phyloP scores from a whole-genome alignment of 2,113 vertebrate genomes.

The Oreochromis spilurus region DNA sequence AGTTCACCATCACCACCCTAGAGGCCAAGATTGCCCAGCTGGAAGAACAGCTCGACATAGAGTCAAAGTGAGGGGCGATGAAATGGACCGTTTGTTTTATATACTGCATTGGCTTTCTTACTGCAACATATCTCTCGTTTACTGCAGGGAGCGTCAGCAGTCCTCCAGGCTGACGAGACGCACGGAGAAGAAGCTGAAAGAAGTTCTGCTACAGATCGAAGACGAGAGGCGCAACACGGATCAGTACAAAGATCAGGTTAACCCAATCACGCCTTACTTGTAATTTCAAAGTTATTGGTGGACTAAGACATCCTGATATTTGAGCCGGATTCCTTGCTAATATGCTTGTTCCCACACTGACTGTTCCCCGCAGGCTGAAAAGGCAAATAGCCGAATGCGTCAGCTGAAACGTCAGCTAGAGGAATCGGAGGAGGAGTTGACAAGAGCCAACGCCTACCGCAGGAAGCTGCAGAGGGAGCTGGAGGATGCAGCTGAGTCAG shows the following conservation, averaged over 20 bases:
- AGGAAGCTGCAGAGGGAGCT: constrained; percentile 84
- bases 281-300: not conserved
- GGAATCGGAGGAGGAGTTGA: constrained; percentile 83
- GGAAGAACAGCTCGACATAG: constrained; percentile 89
- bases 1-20: constrained; percentile 78
- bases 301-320: not conserved
- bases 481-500: constrained; percentile 79
- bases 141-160: constrained; percentile 84
- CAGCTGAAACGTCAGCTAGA: constrained; percentile 87
- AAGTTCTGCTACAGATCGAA: constrained; percentile 88
- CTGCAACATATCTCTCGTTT: not conserved
- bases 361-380: constrained; percentile 71
- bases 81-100: not conserved
- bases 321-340: not conserved
- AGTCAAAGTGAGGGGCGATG: constrained; percentile 79
- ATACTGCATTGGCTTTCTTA: not conserved
- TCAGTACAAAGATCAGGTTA: constrained; percentile 90
- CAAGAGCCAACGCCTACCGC: constrained; percentile 76
- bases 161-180: constrained; percentile 82
- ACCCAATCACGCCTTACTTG: not conserved
- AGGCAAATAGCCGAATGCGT: constrained; percentile 76
- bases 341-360: not conserved
- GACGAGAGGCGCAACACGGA: constrained; percentile 88
- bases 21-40: constrained; percentile 89
- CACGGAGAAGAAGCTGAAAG: constrained; percentile 93